Evolutionary conservation across 53 echinoderm and acorn worm species (phyloP), one percentile per base, ranked within the genome.

Genomic region (Paelopatides confundens): DNA sequence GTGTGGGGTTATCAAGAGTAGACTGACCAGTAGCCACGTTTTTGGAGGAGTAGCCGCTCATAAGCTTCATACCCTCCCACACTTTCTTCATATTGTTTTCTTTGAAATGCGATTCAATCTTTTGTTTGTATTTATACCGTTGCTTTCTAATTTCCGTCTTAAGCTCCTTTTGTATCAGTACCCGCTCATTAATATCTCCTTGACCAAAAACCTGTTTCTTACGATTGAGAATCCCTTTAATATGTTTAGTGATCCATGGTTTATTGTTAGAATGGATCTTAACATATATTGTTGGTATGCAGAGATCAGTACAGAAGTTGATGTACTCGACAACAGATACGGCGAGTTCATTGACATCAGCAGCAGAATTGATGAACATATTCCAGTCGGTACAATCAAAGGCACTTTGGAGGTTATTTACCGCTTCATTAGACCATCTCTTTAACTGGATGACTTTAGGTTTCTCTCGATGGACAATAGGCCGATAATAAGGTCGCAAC

Each of bases 401-500:
- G 54, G 18, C 18, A 54, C 54, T n/a, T 18, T 54, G 54, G 5
- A 54, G 54, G 4, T 54, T 4, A 21, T 54, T n/a, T 17, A 17
- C 4, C 5, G 54, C 54, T 21, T 54, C 23, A 15, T 13, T 18
- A 21, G 54, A 14, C 54, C 54, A 21, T 18, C 17, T 17, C 18
- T 54, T 54, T 4, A 54, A 5, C 18, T 17, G 23, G 2, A 54
- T 54, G 1, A 82, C 54, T 31, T 29, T 51, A 81, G 58, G 81
- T 52, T 81, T 81, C 52, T 51, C 52, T 34, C 62, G 31, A 34
- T 82, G 82, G 13, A 82, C 82, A 82, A 82, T 62, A 26, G 82
- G 82, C 8, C 82, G 36, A 36, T 82, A 82, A 35, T 82, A 58
- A 2, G 82, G 82, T 62, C 35, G 63, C 3, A 82, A 26, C 29